Conservation (phyloP, 2,113 vertebrate genomes). For the Ia io region DNA sequence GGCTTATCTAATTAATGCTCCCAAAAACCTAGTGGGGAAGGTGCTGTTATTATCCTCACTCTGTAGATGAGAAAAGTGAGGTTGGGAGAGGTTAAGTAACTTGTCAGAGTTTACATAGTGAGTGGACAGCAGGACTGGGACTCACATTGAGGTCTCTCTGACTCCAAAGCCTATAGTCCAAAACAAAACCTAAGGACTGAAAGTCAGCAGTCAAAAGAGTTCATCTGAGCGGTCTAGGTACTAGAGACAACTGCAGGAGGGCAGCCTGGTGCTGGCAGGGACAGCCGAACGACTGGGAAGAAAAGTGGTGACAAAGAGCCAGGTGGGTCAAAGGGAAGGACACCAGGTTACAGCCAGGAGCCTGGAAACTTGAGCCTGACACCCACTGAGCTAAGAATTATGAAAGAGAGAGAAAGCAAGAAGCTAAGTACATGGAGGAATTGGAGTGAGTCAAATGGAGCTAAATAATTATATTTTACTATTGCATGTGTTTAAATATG, state of each 20-base stretch:
- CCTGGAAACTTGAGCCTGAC: not conserved
- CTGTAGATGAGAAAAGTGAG: not conserved
- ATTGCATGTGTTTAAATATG: slow-evolving; percentile 58
- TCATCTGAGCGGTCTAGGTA: not conserved
- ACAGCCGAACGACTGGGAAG: not conserved
- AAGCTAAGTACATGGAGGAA: not conserved
- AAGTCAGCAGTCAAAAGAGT: not conserved
- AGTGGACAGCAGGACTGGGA: not conserved
- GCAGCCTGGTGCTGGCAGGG: not conserved
- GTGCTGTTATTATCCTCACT: not conserved
- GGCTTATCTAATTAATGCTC: not conserved
- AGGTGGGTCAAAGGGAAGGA: slow-evolving; percentile 42
- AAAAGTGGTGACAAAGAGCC: not conserved
- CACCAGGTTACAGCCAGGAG: not conserved
- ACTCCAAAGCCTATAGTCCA: not conserved
- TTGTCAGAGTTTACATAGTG: not conserved
- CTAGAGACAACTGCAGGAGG: not conserved
- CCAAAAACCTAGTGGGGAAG: not conserved
- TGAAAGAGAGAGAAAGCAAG: not conserved
- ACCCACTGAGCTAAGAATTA: not conserved
- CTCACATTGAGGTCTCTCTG: not conserved
- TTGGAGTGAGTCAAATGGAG: slow-evolving; percentile 24
- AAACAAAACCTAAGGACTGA: slow-evolving; percentile 34
- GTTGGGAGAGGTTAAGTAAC: not conserved
- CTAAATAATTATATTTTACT: slow-evolving; percentile 47